Conservation (phyloP, 2,113 vertebrate species). For the Platysteira castanea region DNA sequence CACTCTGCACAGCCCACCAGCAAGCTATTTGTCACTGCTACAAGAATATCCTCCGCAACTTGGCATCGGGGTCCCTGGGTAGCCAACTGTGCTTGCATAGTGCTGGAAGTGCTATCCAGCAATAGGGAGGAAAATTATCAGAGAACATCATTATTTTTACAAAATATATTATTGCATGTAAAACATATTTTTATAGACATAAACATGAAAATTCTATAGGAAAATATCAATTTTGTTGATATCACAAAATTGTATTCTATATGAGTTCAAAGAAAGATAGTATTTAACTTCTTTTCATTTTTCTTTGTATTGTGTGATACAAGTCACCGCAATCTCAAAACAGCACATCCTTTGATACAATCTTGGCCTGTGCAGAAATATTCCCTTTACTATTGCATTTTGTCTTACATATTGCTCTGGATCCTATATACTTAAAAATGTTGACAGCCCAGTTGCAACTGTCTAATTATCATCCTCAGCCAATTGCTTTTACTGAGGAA, state of each 20-base stretch:
- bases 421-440: not conserved
- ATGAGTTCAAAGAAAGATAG: not conserved
- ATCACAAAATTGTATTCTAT: not conserved
- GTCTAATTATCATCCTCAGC: not conserved
- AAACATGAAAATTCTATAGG: slow-evolving; percentile 41
- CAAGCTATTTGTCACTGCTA: slow-evolving; percentile 75
- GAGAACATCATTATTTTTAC: slow-evolving; percentile 61
- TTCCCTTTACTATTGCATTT: slow-evolving; percentile 8
- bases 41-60: slow-evolving; percentile 76
- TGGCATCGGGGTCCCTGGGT: slow-evolving; percentile 73
- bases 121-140: slow-evolving; percentile 56
- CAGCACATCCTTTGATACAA: slow-evolving; percentile 10
- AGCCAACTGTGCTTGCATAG: slow-evolving; percentile 71
- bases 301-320: not conserved
- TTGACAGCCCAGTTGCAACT: not conserved
- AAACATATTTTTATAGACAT: slow-evolving; percentile 58
- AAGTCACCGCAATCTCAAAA: slow-evolving; percentile 20
- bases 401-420: not conserved
- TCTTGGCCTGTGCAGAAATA: slow-evolving; percentile 22
- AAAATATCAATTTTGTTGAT: slow-evolving; percentile 35
- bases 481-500: not conserved
- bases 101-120: slow-evolving; percentile 46
- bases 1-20: slow-evolving; percentile 71
- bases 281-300: not conserved
- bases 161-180: slow-evolving; percentile 65